Evolutionary conservation across 2,888 invertebrate species (phyloP), one percentile per base, ranked within the genome.

Genomic region (Tipula unca): DNA sequence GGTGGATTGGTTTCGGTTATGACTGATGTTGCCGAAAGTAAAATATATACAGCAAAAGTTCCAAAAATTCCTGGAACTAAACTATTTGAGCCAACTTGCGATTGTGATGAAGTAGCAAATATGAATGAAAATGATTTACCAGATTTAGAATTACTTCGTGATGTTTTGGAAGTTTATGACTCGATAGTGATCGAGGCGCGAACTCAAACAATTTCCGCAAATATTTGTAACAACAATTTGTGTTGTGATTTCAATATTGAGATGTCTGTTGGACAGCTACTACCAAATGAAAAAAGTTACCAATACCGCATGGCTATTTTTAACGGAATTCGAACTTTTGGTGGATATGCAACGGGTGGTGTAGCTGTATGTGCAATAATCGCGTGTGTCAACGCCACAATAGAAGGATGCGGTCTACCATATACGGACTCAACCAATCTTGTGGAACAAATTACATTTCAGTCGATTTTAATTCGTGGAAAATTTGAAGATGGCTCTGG

Each of bases 361-460:
- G 87, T 90, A 1, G 90, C 91, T 87, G 87, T 89, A 82, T 91
- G 91, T 87, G 90, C 89, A 17, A 85, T 91, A 10, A 87, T 91
- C 10, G 89, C 90, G 29, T 91, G 91, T 87, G 86, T 88, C n/a
- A 88, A 89, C 85, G 86, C 87, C 6, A 88, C 88, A 2, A 14
- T 89, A n/a, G 82, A 86, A 3, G 88, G 89, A 4, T 91, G 91
- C 87, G 89, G 89, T 0, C 87, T 86, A 82, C 91, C 91, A 92
- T 91, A 8, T 54, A 32, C 14, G 3, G 8, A 48, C 3, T 29
- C 14, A 29, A 54, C 29, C 17, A 29, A 32, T 20, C n/a, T 54
- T 6, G 29, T n/a, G 5, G 25, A 29, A 48, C 29, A 85, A 48
- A 4, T 85, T 10, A 29, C 54, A 54, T 85, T 85, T 85, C n/a